Base-by-base conservation (phyloP, 2,113 vertebrate species). In the Nerophis ophidion region DNA sequence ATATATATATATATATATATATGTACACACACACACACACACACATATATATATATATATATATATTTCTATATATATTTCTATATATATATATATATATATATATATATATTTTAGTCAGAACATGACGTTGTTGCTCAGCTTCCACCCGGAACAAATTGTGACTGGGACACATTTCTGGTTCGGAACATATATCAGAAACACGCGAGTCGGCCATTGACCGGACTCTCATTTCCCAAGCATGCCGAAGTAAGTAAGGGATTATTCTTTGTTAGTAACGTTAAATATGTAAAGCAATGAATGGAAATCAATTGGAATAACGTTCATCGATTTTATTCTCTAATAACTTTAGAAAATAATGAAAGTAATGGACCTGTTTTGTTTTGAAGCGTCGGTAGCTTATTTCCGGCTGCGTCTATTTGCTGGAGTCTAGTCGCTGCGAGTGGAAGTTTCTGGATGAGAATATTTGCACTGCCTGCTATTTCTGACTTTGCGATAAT, bases 201-300 rank as follows among this genome's bases (percentile, higher is more conserved):
- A 63, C 73, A 80, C 84, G 46, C 74, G 65, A 68, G 57, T 4
- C 65, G 64, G 66, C 68, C 61, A 58, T 9, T 54, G 55, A 48
- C 56, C 5, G 11, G 11, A 7, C 5, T 42, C 36, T 56, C 38
- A 11, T n/a, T 0, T 35, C 2, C 2, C 26, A 72, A 84, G 70
- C 75, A 90, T 90, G 88, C 88, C 88, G 4, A 90, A 90, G 88
- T 89, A 77, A 79, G 85, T 84, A 12, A 12, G 7, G 0, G 15
- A 0, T 0, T 42, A 0, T 55, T 38, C 1, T 36, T 35, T 4
- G 0, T 33, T 1, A 44, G 14, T 13, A 4, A 4, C 8, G 7
- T 1, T 15, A n/a, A 16, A 2, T 48, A 4, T 19, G 0, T 50
- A 6, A 5, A 14, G 34, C 40, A 0, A 26, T 6, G 36, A 0